A percentile compares a stretch with the other conserved stretches of the same genome.
Evolutionary conservation across 2,113 vertebrate genomes (phyloP).

Genomic region (Stegostoma tigrinum): DNA sequence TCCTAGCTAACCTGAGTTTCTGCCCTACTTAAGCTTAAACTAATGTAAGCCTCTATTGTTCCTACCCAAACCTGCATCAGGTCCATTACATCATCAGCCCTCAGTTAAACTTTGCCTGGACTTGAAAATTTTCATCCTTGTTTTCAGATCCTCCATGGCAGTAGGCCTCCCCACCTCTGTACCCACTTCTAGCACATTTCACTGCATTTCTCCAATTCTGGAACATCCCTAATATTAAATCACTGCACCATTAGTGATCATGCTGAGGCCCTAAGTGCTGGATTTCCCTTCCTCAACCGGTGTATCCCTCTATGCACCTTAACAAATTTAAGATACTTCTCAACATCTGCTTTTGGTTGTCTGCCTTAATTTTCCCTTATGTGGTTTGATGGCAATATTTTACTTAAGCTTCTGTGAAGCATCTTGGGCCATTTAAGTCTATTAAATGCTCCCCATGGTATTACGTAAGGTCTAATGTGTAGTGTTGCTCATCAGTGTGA

Average conservation of each 20-base stretch:
- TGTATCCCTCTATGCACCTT: background rate
- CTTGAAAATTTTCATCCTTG: background rate
- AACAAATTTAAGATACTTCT: background rate
- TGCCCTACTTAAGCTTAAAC: background rate
- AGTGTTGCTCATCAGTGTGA: background rate
- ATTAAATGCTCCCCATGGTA: background rate
- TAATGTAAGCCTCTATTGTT: background rate
- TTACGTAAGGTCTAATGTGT: background rate
- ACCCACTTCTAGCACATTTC: background rate
- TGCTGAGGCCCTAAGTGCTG: background rate
- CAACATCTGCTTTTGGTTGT: background rate
- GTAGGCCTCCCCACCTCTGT: background rate
- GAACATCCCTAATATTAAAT: no score
- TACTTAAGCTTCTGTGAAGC: background rate
- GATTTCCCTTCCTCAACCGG: background rate
- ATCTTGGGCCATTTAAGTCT: background rate
- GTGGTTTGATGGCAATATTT: background rate
- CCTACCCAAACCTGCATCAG: background rate
- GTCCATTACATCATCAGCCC: background rate
- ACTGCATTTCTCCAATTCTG: background rate
- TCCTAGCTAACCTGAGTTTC: background rate
- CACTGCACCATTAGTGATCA: background rate
- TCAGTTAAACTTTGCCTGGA: background rate
- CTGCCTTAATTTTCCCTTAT: background rate
- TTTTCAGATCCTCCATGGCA: background rate